A percentile compares a stretch with the other conserved stretches of the same genome.
These are phyloP conservation scores for Parauchenoglanis punctatus DNA, from an alignment of 2,797 vertebrate genomes.

Conservation along the genomic window DNA sequence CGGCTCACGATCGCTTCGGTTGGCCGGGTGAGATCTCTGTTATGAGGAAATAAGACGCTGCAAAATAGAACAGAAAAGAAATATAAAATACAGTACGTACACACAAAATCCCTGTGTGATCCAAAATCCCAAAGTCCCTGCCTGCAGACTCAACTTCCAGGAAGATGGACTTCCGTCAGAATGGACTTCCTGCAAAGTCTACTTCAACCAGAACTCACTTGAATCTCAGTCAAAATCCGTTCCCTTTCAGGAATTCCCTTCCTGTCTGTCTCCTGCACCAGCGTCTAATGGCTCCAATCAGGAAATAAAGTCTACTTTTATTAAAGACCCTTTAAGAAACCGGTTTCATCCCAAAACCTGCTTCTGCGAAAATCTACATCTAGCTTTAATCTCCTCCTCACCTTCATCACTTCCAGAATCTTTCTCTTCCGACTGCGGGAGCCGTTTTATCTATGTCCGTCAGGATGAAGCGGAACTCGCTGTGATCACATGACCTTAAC, in stretches of 20 bases:
- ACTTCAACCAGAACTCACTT: background rate
- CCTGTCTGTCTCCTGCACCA: background rate
- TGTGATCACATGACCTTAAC: constrained; percentile 14
- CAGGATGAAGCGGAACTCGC: background rate
- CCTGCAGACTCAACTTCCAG: background rate
- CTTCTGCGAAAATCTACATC: background rate
- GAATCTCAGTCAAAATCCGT: background rate
- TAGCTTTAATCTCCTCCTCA: background rate
- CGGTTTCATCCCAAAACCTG: background rate
- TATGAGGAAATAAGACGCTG: background rate
- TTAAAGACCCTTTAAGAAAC: too few species aligned
- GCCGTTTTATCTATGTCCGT: background rate
- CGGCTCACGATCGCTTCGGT: background rate
- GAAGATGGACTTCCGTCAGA: background rate
- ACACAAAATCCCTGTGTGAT: background rate
- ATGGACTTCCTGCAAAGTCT: background rate
- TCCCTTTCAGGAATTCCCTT: background rate
- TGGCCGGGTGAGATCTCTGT: background rate
- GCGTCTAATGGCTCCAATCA: background rate
- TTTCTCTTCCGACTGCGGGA: background rate
- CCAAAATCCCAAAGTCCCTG: too few species aligned
- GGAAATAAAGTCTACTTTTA: background rate
- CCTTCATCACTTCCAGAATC: background rate
- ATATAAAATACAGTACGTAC: background rate
- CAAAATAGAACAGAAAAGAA: background rate